phyloP scores from a whole-genome alignment of 1,140 invertebrate genomes.

The Melanaphis sacchari region DNA sequence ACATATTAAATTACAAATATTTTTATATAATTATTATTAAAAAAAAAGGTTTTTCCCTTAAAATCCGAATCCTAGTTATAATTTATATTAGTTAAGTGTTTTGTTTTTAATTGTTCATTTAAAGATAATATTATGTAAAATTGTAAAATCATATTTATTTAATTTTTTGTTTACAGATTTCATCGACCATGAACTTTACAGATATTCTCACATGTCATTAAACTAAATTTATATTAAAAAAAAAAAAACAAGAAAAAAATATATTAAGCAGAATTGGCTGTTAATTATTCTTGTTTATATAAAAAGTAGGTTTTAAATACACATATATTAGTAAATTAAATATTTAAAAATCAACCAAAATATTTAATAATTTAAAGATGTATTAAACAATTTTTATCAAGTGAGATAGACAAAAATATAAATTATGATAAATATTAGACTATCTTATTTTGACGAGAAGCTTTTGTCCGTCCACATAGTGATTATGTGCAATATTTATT shows the following conservation, averaged over 20 bases:
- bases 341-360: slow-evolving; percentile 28
- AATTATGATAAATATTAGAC: slow-evolving; percentile 41
- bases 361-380: not conserved
- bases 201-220: not conserved
- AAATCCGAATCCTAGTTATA: no score
- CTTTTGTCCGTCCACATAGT: slow-evolving; percentile 54
- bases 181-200: slow-evolving; percentile 25
- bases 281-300: slow-evolving; percentile 28
- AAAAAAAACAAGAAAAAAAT: not conserved
- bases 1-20: no score
- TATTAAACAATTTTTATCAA: slow-evolving; percentile 19
- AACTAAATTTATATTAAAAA: slow-evolving; percentile 11
- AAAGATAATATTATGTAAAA: not conserved
- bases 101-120: not conserved
- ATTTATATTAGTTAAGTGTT: not conserved
- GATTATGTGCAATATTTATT: slow-evolving; percentile 55
- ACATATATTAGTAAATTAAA: slow-evolving; percentile 46
- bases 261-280: not conserved
- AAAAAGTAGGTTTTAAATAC: slow-evolving; percentile 23
- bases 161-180: slow-evolving; percentile 29
- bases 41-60: no score
- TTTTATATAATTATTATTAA: no score
- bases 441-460: slow-evolving; percentile 45
- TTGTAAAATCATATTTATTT: not conserved
- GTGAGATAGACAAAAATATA: not conserved